Evolutionary conservation across 2,113 vertebrate genomes (phyloP).

Genomic region (Ammodytes marinus): DNA sequence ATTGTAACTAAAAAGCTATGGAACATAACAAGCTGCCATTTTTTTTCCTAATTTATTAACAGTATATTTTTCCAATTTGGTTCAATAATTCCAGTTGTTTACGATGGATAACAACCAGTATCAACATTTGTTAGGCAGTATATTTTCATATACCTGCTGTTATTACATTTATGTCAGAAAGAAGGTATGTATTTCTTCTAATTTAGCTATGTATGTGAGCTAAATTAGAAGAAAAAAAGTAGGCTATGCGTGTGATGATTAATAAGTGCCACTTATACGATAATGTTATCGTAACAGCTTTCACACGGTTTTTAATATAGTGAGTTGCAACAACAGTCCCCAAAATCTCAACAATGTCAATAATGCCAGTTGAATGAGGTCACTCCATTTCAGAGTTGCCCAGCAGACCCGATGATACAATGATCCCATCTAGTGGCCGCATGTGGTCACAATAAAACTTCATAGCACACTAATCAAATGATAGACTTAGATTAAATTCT

Average conservation of each 20-base stretch:
- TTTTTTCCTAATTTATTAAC: not conserved
- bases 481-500: not conserved
- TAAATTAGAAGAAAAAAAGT: no score
- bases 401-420: not conserved
- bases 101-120: not conserved
- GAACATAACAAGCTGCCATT: not conserved
- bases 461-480: not conserved
- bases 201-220: no score
- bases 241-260: no score
- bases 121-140: not conserved
- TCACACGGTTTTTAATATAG: not conserved
- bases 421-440: constrained; percentile 50
- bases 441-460: not conserved
- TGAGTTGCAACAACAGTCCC: not conserved
- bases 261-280: no score
- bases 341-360: constrained; percentile 2
- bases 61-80: not conserved
- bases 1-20: not conserved
- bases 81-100: not conserved
- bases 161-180: not conserved
- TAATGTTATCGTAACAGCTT: no score
- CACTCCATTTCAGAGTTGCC: constrained; percentile 5
- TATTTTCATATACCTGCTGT: not conserved
- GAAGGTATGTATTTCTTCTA: no score
- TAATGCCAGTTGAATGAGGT: not conserved